These are phyloP conservation scores for Orthonyx spaldingii DNA, from an alignment of 2,113 vertebrate genomes.

Conservation along the genomic window DNA sequence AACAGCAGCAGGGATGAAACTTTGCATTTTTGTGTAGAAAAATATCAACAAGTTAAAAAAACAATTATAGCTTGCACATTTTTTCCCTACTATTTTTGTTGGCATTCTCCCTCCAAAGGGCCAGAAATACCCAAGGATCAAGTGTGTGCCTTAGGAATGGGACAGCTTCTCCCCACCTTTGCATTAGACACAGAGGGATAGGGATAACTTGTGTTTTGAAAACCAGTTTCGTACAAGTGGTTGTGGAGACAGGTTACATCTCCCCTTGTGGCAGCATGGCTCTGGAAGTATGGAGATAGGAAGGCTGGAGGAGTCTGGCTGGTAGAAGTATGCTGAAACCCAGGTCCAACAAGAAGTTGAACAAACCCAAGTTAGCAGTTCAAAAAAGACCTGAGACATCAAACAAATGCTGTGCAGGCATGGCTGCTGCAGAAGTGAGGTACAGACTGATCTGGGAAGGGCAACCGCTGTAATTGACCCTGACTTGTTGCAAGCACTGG, in stretches of 20 bases:
- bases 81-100: not conserved
- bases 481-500: not conserved
- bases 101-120: not conserved
- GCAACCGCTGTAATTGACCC: not conserved
- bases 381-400: not conserved
- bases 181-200: not conserved
- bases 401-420: fast-evolving
- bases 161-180: not conserved
- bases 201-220: not conserved
- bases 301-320: not conserved
- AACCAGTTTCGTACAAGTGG: not conserved
- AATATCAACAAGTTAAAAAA: not conserved
- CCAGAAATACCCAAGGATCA: not conserved
- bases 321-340: not conserved
- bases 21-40: not conserved
- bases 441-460: not conserved
- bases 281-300: not conserved
- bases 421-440: not conserved
- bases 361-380: not conserved
- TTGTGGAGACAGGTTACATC: not conserved
- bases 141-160: not conserved
- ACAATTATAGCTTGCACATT: not conserved
- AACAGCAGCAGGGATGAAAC: not conserved
- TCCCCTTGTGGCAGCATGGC: too few species aligned
- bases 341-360: not conserved